Evolutionary conservation across 92 coral and sea anemone genomes (phyloP).

Genomic region (Zoanthus gigantus): DNA sequence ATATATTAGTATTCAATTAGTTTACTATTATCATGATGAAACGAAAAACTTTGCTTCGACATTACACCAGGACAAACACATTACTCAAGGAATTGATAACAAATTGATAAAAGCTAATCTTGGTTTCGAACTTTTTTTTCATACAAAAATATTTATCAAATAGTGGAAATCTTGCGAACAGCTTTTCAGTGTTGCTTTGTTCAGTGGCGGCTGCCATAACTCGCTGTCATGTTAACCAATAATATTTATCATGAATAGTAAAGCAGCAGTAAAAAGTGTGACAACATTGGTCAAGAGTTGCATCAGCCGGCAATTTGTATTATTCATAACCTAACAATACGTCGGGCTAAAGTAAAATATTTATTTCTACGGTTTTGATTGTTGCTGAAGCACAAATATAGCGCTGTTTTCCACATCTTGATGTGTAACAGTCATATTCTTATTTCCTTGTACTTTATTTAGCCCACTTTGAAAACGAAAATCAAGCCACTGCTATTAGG

Average conservation of each 20-base stretch:
- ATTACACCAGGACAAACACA: neutral
- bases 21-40: conserved; percentile 5
- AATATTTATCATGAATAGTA: neutral
- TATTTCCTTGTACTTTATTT: too few relatives aligned
- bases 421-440: too few relatives aligned
- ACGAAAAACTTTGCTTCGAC: neutral
- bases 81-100: neutral
- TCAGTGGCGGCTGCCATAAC: neutral
- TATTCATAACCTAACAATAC: neutral
- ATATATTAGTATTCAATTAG: neutral
- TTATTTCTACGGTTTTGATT: neutral
- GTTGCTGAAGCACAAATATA: neutral
- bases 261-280: neutral
- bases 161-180: neutral
- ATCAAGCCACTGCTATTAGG: too few relatives aligned
- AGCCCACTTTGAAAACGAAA: too few relatives aligned
- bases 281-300: neutral
- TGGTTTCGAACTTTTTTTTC: neutral
- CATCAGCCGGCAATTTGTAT: neutral
- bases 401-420: too few relatives aligned
- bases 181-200: neutral
- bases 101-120: neutral
- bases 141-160: neutral
- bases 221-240: neutral
- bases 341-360: neutral